Evolutionary conservation across 2,888 invertebrate genomes (phyloP).

Genomic region (Aphelenchoides bicaudatus): DNA sequence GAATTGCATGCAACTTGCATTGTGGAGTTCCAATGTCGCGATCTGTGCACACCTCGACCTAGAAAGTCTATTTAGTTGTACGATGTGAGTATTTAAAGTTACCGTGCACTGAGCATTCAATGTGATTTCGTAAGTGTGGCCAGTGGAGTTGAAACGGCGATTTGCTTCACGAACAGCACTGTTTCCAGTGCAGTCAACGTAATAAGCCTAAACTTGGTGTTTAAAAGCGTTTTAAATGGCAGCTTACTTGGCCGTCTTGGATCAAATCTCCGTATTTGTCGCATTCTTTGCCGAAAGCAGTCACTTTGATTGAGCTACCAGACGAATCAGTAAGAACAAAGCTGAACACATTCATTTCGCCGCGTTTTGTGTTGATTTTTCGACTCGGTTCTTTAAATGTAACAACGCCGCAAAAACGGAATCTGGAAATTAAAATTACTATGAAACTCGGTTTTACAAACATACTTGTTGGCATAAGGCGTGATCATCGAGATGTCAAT

Average conservation of each 20-base stretch:
- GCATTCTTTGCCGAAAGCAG: constrained; percentile 48
- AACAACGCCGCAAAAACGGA: constrained; percentile 45
- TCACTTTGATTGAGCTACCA: constrained; percentile 34
- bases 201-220: constrained; percentile 71
- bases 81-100: background rate
- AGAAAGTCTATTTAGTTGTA: constrained; percentile 2
- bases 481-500: constrained; percentile 29
- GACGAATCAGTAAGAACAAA: constrained; percentile 47
- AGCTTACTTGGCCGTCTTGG: constrained; percentile 36
- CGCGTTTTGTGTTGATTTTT: constrained; percentile 24
- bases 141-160: constrained; percentile 76
- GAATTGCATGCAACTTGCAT: constrained; percentile 27
- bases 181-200: constrained; percentile 69
- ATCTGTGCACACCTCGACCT: constrained; percentile 26
- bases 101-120: constrained; percentile 72
- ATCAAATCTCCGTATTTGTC: constrained; percentile 35
- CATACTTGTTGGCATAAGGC: constrained; percentile 29
- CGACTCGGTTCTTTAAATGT: constrained; percentile 38
- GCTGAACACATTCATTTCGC: constrained; percentile 41
- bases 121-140: constrained; percentile 94
- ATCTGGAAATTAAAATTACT: constrained; percentile 39
- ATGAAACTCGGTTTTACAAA: constrained; percentile 28
- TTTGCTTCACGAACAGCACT: constrained; percentile 87
- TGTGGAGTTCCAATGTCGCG: constrained; percentile 23
- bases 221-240: background rate